A percentile compares a stretch with the other conserved stretches of the same genome.
These are phyloP conservation scores for Spodoptera frugiperda DNA, from an alignment of 1,140 invertebrate species.

Conservation along the genomic window DNA sequence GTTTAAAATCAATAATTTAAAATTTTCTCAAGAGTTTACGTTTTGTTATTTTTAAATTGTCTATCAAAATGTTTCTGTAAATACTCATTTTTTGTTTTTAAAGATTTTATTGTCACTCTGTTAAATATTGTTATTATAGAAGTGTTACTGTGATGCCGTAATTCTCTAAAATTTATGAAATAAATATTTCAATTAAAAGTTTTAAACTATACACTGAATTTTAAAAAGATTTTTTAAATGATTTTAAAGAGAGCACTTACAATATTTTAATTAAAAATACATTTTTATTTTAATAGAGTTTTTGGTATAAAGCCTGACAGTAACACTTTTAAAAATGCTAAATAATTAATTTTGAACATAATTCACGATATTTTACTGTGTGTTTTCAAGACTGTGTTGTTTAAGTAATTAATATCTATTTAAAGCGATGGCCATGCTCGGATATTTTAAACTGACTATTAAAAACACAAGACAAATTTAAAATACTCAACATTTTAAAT, in stretches of 20 bases:
- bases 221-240: no score
- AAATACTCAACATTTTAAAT: background rate
- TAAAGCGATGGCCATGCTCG: conserved; percentile 29
- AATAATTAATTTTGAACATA: conserved; percentile 1
- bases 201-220: no score
- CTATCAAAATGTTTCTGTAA: conserved; percentile 3
- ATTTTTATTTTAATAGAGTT: no score
- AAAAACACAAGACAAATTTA: background rate
- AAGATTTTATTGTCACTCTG: background rate
- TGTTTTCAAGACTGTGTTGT: conserved; percentile 60
- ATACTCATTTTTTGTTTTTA: background rate
- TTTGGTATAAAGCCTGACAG: background rate
- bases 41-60: background rate
- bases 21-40: background rate
- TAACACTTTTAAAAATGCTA: conserved; percentile 33
- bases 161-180: background rate
- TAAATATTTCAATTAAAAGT: no score
- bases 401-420: conserved; percentile 47
- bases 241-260: no score
- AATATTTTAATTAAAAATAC: no score
- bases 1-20: no score
- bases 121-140: background rate
- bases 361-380: conserved; percentile 50
- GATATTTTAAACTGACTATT: background rate
- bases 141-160: background rate